phyloP scores from a whole-genome alignment of 2,113 vertebrate species.

The Ovibos moschatus region DNA sequence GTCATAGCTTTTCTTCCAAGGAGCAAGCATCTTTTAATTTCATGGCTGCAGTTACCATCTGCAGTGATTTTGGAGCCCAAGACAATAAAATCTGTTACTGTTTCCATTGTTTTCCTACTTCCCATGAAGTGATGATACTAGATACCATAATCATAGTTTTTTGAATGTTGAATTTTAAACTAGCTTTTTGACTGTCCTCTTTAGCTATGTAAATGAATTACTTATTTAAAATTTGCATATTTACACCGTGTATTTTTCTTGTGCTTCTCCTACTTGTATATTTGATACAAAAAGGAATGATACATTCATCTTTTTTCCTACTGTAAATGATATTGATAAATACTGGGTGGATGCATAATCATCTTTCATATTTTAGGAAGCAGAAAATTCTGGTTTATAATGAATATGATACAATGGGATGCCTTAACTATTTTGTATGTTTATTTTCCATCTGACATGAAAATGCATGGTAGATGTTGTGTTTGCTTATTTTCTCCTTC shows the following conservation, averaged over 20 bases:
- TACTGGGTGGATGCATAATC: not conserved
- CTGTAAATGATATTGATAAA: slow-evolving; percentile 22
- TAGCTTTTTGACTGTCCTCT: not conserved
- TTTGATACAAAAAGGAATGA: slow-evolving; percentile 19
- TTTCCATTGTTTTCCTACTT: not conserved
- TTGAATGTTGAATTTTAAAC: not conserved
- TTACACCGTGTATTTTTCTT: not conserved
- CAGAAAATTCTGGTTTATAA: slow-evolving; percentile 13
- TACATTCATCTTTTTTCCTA: not conserved
- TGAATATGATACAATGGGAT: not conserved
- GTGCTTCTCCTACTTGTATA: not conserved
- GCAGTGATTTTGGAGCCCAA: not conserved
- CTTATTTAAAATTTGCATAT: slow-evolving; percentile 25
- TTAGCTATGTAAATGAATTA: slow-evolving; percentile 3
- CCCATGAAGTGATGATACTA: not conserved
- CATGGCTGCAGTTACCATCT: not conserved
- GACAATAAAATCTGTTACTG: not conserved
- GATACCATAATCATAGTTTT: not conserved
- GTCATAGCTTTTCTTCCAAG: not conserved
- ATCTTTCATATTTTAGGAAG: slow-evolving; percentile 39
- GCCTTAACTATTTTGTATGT: not conserved
- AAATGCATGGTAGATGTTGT: not conserved
- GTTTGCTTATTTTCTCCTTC: not conserved
- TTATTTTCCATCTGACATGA: not conserved
- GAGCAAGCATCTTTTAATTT: not conserved